Conservation (phyloP, 2,113 vertebrate genomes). For the Tyrannus savana region DNA sequence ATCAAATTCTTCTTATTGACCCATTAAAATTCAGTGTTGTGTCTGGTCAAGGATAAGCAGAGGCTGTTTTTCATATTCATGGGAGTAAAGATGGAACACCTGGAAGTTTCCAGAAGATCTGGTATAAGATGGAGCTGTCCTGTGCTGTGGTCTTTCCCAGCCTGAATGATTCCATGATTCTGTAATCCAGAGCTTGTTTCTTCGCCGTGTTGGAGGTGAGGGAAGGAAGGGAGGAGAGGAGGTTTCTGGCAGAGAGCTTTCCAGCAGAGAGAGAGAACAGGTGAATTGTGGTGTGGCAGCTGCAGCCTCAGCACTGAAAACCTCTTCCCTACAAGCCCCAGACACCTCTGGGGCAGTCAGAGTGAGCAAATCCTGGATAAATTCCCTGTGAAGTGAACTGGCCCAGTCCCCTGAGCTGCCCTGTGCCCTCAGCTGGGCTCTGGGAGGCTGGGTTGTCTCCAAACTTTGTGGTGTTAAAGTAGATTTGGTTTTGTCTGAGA, state of each 20-base stretch:
- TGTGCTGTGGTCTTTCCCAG: not conserved
- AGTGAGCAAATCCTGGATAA: not conserved
- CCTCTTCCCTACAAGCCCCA: not conserved
- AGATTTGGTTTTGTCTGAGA: not conserved
- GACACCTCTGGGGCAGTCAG: not conserved
- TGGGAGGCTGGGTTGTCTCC: too few species aligned
- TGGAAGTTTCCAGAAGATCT: not conserved
- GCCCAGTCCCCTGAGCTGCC: not conserved
- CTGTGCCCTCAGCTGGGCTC: not conserved
- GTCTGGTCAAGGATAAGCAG: constrained; percentile 6
- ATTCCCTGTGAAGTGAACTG: not conserved
- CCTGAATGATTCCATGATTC: not conserved
- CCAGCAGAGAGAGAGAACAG: not conserved
- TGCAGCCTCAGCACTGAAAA: not conserved
- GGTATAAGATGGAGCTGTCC: not conserved
- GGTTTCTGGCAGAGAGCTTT: not conserved
- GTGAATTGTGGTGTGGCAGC: not conserved
- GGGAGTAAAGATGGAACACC: not conserved
- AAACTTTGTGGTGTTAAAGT: not conserved
- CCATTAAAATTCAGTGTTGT: constrained; percentile 36
- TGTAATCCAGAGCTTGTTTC: not conserved
- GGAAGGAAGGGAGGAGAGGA: not conserved
- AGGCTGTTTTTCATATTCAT: not conserved
- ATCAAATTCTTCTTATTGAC: not conserved
- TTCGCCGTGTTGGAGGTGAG: not conserved